These are phyloP conservation scores for Dendrophyllia cribrosa DNA, from an alignment of 64 coral and sea anemone genomes.

Conservation along the genomic window DNA sequence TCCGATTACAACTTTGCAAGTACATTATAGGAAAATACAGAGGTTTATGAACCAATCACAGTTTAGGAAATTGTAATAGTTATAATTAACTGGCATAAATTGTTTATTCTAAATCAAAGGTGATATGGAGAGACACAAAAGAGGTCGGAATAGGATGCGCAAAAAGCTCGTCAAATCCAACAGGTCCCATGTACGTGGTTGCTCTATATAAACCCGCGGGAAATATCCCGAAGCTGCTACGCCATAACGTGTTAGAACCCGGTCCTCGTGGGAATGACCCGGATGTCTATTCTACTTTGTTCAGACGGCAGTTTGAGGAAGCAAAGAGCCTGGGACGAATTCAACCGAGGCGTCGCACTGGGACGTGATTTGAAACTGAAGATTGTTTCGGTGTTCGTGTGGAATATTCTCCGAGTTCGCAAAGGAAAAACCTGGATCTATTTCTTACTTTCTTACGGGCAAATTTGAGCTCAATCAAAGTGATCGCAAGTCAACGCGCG, in stretches of 20 bases:
- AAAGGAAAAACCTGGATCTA: too few species aligned
- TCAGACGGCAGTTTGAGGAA: constrained; percentile 73
- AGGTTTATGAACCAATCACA: too few species aligned
- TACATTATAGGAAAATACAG: too few species aligned
- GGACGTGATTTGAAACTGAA: too few species aligned
- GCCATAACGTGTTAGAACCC: constrained; percentile 74
- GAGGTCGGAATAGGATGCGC: constrained; percentile 86
- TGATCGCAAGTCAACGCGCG: too few species aligned
- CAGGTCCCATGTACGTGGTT: constrained; percentile 80
- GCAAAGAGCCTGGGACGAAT: constrained; percentile 30
- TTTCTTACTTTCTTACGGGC: too few species aligned
- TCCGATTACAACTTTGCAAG: too few species aligned
- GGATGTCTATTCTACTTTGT: constrained; percentile 92
- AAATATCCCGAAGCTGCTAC: constrained; percentile 87
- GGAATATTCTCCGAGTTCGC: too few species aligned
- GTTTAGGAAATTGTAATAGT: not conserved
- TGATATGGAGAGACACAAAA: constrained; percentile 82
- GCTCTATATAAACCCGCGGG: constrained; percentile 92
- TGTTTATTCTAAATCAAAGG: constrained; percentile 35
- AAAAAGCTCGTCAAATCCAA: constrained; percentile 9
- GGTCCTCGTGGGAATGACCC: constrained; percentile 74
- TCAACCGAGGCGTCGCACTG: not conserved
- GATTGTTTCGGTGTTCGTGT: too few species aligned
- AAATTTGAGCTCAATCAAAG: too few species aligned
- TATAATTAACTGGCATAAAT: not conserved